Conservation (phyloP, 2,888 invertebrate genomes). For the Callosobruchus maculatus region DNA sequence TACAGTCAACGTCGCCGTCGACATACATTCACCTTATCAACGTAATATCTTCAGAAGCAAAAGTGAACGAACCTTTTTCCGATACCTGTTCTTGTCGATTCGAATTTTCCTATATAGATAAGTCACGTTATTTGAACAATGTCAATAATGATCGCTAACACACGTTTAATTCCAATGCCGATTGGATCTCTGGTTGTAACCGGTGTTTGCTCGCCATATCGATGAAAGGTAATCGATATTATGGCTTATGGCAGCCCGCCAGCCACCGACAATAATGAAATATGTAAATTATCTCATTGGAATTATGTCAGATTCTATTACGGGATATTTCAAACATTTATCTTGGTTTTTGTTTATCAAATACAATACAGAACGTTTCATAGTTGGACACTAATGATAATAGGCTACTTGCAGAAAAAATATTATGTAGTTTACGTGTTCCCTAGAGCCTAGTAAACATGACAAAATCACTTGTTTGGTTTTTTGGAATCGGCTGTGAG, state of each 20-base stretch:
- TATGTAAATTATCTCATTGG: not conserved
- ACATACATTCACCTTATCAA: not conserved
- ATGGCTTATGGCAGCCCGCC: not conserved
- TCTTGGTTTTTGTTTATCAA: not conserved
- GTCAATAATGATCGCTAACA: not conserved
- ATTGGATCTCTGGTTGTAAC: not conserved
- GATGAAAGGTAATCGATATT: not conserved
- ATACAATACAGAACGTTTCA: too few species aligned
- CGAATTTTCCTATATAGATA: not conserved
- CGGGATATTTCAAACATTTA: not conserved
- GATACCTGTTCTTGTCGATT: not conserved
- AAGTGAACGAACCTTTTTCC: not conserved
- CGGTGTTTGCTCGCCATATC: not conserved
- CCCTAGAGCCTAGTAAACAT: too few species aligned
- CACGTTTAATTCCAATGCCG: not conserved
- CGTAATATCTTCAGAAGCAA: not conserved
- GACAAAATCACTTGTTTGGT: too few species aligned
- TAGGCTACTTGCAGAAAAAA: too few species aligned
- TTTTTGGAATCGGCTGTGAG: too few species aligned
- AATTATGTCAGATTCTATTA: not conserved
- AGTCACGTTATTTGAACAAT: not conserved
- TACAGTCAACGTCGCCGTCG: not conserved
- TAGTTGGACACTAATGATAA: too few species aligned
- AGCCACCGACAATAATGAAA: not conserved
- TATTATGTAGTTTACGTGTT: too few species aligned